Conservation (phyloP, 1,140 invertebrate genomes). For the Ostrea denselamellosa region DNA sequence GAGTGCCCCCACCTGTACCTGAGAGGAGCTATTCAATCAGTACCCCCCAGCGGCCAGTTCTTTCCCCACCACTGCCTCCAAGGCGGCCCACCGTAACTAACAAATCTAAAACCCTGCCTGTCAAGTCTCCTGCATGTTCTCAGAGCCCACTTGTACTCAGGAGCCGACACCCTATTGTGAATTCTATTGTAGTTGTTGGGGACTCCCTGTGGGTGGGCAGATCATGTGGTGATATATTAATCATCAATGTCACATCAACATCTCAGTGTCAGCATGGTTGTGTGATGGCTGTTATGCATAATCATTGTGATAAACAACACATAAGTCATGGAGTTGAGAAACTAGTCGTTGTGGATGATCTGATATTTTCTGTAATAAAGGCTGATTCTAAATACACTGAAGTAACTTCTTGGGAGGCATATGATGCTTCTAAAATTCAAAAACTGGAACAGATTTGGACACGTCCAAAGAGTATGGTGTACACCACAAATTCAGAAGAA, state of each 20-base stretch:
- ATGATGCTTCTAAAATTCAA: slow-evolving; percentile 34
- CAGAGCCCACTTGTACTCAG: not conserved
- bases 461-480: slow-evolving; percentile 2
- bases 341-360: slow-evolving; percentile 47
- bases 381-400: slow-evolving; percentile 34
- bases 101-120: not conserved
- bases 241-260: slow-evolving; percentile 53
- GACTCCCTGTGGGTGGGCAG: slow-evolving; percentile 61
- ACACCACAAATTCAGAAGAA: not conserved
- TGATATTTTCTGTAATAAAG: slow-evolving; percentile 56
- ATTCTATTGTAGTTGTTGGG: slow-evolving; percentile 50
- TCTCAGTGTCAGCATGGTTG: slow-evolving; percentile 47
- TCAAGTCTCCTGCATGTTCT: not conserved
- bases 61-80: slow-evolving; percentile 35
- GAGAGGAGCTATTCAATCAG: not conserved
- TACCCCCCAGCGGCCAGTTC: not conserved
- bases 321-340: slow-evolving; percentile 44
- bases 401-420: slow-evolving; percentile 56
- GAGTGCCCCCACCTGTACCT: slow-evolving; percentile 38
- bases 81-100: not conserved
- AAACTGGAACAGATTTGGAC: slow-evolving; percentile 53
- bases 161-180: slow-evolving; percentile 9
- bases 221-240: slow-evolving; percentile 58
- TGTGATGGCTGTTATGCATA: slow-evolving; percentile 43
- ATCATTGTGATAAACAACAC: not conserved